Evolutionary conservation across 2,888 invertebrate genomes (phyloP).

Genomic region (Hydrotaea cyrtoneurina): DNA sequence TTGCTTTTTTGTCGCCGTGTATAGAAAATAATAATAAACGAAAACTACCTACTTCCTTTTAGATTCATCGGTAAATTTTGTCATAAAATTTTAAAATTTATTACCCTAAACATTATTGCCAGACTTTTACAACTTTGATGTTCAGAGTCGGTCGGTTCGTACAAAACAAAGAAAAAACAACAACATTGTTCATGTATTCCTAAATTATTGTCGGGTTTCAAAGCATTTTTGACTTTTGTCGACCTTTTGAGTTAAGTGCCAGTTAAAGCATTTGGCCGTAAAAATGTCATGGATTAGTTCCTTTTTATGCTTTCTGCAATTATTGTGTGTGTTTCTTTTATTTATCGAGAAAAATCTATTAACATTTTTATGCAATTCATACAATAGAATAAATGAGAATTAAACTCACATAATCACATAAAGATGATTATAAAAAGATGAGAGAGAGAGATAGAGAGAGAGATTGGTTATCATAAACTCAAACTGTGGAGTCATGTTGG

Average conservation of each 20-base stretch:
- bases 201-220: background rate
- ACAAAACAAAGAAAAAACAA: too few species aligned
- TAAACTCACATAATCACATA: background rate
- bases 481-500: too few species aligned
- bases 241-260: slow-evolving; percentile 24
- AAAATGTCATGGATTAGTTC: slow-evolving; percentile 1
- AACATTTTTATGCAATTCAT: slow-evolving; percentile 2
- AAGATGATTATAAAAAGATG: too few species aligned
- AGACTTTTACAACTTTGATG: slow-evolving; percentile 76
- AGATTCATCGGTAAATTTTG: slow-evolving; percentile 50
- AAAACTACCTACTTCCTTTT: slow-evolving; percentile 45
- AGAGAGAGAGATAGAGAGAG: too few species aligned
- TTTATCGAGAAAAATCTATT: background rate
- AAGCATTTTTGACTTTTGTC: slow-evolving; percentile 16
- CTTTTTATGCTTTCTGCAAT: slow-evolving; percentile 1
- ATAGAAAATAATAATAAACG: background rate
- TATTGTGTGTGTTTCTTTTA: background rate
- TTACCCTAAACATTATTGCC: slow-evolving; percentile 71
- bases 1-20: background rate
- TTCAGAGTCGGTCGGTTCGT: background rate
- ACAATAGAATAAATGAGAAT: background rate
- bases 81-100: slow-evolving; percentile 73
- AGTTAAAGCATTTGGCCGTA: background rate
- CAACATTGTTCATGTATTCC: background rate
- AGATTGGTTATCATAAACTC: too few species aligned